phyloP scores from a whole-genome alignment of 2,113 vertebrate species.

The Bos indicus region DNA sequence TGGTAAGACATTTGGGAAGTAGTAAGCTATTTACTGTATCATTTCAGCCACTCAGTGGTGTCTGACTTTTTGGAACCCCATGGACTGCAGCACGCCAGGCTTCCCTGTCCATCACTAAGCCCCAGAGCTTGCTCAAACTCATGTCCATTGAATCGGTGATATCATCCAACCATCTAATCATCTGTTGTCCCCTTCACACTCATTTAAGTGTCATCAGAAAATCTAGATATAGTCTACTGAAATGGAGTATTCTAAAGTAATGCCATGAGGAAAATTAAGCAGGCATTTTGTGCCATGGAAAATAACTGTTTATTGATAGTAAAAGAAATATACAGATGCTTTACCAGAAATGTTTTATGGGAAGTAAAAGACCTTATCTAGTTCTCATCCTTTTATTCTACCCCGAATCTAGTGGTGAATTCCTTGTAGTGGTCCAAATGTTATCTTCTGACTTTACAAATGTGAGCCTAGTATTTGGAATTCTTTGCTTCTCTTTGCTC shows the following conservation, averaged over 20 bases:
- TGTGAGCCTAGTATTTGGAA: neutral
- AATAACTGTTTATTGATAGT: neutral
- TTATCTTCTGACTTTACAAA: neutral
- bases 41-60: neutral
- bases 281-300: neutral
- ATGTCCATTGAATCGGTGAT: neutral
- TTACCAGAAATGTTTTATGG: neutral
- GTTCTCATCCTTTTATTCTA: neutral
- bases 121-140: neutral
- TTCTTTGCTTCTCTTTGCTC: neutral
- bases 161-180: neutral
- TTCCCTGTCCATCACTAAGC: neutral
- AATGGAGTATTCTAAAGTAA: neutral
- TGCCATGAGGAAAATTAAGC: neutral
- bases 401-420: neutral
- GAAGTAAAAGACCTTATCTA: neutral
- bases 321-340: neutral
- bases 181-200: rapidly evolving
- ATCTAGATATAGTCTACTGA: neutral
- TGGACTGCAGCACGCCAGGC: neutral
- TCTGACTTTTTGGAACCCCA: neutral
- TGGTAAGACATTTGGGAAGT: neutral
- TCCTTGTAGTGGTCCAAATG: neutral
- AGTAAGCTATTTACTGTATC: neutral
- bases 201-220: neutral